These are phyloP conservation scores for Temnothorax longispinosus DNA, from an alignment of 1,140 invertebrate species.

Conservation along the genomic window DNA sequence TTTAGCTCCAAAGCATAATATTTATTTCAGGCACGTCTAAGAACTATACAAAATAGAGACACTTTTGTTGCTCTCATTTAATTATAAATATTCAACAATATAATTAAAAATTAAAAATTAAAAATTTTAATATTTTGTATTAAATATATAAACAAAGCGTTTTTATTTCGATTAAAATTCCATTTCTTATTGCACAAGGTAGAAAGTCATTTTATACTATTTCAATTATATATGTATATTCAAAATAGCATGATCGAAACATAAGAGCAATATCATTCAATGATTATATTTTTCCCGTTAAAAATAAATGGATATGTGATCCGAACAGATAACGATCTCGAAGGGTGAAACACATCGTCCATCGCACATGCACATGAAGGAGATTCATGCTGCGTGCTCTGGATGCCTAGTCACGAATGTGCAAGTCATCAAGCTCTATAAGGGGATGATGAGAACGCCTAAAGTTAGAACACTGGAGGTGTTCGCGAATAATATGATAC, in stretches of 20 bases:
- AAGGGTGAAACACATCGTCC: slow-evolving; percentile 39
- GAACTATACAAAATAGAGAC: not conserved
- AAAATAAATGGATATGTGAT: slow-evolving; percentile 59
- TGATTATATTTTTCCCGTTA: slow-evolving; percentile 35
- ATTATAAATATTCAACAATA: not conserved
- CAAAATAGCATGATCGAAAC: not conserved
- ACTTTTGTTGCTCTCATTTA: not conserved
- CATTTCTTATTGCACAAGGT: not conserved
- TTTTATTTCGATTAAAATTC: slow-evolving; percentile 1
- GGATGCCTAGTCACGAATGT: slow-evolving; percentile 64
- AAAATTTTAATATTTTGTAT: not conserved
- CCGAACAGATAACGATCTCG: slow-evolving; percentile 30
- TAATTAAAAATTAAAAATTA: not conserved
- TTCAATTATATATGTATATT: not conserved
- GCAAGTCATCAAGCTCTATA: slow-evolving; percentile 73
- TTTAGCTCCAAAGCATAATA: not conserved
- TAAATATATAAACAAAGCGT: not conserved
- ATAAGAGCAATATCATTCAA: not conserved
- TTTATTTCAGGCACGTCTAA: not conserved
- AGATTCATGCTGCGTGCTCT: slow-evolving; percentile 57
- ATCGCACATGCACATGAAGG: slow-evolving; percentile 32
- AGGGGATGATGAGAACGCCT: slow-evolving; percentile 73
- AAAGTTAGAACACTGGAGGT: slow-evolving; percentile 62
- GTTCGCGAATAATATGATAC: slow-evolving; percentile 73
- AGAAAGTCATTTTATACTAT: not conserved